Evolutionary conservation across 2,888 invertebrate genomes (phyloP), one percentile per base, ranked within the genome.

Genomic region (Parnassius orleans): DNA sequence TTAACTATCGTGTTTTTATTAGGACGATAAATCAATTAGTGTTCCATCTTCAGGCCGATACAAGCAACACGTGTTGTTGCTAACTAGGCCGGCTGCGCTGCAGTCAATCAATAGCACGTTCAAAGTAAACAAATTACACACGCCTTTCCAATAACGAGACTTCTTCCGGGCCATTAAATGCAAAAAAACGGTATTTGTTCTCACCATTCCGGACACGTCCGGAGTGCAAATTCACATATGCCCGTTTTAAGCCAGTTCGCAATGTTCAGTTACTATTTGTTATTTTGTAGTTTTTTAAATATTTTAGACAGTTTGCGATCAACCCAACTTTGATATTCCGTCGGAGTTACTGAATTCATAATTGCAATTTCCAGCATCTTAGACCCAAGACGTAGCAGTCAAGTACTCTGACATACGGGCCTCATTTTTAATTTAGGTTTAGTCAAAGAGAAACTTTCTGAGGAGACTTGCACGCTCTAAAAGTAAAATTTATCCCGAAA

Each of bases 101-200:
- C 79, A 83, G 79, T 86, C 83, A 81, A 81, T 84, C 80, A 81
- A 77, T 80, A 79, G 70, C 72, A 72, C 72, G 77, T 73, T 74
- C 78, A 82, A 82, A 80, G 79, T 81, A 87, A 84, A 86, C 84
- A 82, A 77, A 75, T 73, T 69, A 66, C 63, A 60, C 66, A 63
- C 66, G 67, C 68, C 69, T 72, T 72, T 75, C 70, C 64, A 58
- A 47, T 52, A 63, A 62, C 64, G 61, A 61, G 47, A 59, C 62
- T 66, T 62, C 65, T 60, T 62, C 53, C 59, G 51, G 48, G 15
- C 61, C 54, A 52, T 12, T 60, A 41, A 54, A 57, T 53, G 47
- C 19, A 60, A 10, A 53, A 43, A 60, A 54, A 60, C 56, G 33
- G 24, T 50, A 60, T 44, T 57, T 43, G 56, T 53, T 59, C 57